Evolutionary conservation across 2,888 invertebrate species (phyloP).

Genomic region (Sclerodermus sp.): DNA sequence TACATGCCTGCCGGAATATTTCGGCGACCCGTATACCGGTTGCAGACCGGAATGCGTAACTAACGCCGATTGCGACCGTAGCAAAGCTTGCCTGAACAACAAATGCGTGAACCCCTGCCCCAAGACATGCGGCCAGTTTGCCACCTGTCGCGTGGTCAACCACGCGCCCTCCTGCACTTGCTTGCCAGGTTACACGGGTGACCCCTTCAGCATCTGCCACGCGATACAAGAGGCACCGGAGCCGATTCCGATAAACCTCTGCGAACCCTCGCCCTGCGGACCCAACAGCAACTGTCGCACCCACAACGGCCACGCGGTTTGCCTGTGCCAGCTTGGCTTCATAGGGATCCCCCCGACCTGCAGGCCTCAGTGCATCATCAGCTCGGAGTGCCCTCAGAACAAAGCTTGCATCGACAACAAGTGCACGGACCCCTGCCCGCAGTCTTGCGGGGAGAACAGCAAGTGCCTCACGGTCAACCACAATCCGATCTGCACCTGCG

Average conservation of each 20-base stretch:
- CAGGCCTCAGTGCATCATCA: conserved; percentile 80
- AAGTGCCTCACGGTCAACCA: conserved; percentile 84
- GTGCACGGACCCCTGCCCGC: conserved; percentile 80
- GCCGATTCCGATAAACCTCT: conserved; percentile 62
- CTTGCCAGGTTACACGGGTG: conserved; percentile 75
- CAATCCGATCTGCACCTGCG: conserved; percentile 84
- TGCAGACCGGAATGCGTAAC: conserved; percentile 85
- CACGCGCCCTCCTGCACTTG: conserved; percentile 83
- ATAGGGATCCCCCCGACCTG: conserved; percentile 80
- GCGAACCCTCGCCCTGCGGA: conserved; percentile 82
- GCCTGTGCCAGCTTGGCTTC: conserved; percentile 75
- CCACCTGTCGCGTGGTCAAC: conserved; percentile 78
- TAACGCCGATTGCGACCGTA: conserved; percentile 77
- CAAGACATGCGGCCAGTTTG: conserved; percentile 78
- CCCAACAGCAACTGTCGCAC: conserved; percentile 79
- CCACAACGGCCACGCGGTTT: conserved; percentile 77
- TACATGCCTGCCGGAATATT: conserved; percentile 77
- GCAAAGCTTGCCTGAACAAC: conserved; percentile 79
- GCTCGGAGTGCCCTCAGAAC: conserved; percentile 80
- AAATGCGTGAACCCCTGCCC: conserved; percentile 85
- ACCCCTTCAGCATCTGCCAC: conserved; percentile 67
- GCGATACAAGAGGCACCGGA: conserved; percentile 29
- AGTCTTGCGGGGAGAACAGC: conserved; percentile 79
- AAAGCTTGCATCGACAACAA: conserved; percentile 80
- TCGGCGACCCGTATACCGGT: conserved; percentile 84